phyloP scores from a whole-genome alignment of 2,113 vertebrate species.

The Psittacus erithacus region DNA sequence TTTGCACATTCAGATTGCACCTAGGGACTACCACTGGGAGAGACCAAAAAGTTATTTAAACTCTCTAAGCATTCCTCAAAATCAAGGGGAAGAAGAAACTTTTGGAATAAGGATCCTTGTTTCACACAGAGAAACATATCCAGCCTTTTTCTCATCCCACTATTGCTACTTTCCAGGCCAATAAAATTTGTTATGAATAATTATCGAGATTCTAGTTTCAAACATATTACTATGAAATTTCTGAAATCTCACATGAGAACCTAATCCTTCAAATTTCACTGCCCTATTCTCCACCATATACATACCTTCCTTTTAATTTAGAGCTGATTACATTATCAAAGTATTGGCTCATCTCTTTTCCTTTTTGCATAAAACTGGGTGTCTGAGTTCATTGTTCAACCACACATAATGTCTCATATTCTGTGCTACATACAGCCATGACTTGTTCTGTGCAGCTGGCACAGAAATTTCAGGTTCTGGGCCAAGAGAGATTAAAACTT shows the following conservation, averaged over 20 bases:
- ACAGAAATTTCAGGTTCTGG: neutral
- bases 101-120: neutral
- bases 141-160: neutral
- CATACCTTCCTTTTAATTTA: neutral
- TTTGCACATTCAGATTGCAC: fast-evolving
- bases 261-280: neutral
- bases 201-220: neutral
- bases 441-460: neutral
- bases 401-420: slow-evolving; percentile 14
- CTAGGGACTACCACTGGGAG: fast-evolving
- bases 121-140: neutral
- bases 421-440: neutral
- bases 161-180: neutral
- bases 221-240: neutral
- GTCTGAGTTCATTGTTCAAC: slow-evolving; percentile 3
- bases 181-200: neutral
- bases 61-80: neutral
- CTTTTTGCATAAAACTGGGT: neutral
- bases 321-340: neutral
- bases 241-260: neutral
- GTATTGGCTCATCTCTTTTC: slow-evolving; percentile 15
- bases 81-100: neutral
- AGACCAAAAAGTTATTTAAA: neutral
- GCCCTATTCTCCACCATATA: fast-evolving
- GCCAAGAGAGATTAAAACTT: slow-evolving; percentile 35